A percentile compares a stretch with the other conserved stretches of the same genome.
These are phyloP conservation scores for Cryptotermes secundus DNA, from an alignment of 1,140 invertebrate species.

Conservation along the genomic window DNA sequence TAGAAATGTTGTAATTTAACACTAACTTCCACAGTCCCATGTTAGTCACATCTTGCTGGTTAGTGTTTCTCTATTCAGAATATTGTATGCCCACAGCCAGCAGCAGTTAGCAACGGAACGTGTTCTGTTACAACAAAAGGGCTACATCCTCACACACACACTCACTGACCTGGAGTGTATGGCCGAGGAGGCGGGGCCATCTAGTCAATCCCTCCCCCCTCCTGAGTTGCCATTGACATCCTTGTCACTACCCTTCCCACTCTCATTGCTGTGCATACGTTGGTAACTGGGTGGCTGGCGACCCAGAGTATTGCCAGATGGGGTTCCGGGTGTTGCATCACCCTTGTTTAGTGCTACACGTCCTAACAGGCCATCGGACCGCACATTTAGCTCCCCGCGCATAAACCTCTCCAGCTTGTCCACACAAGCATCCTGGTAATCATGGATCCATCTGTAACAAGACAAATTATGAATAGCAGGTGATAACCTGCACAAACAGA, in stretches of 20 bases:
- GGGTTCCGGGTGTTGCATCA: conserved; percentile 64
- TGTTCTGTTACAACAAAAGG: too few relatives aligned
- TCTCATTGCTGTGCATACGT: conserved; percentile 80
- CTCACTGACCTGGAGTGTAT: conserved; percentile 31
- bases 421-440: conserved; percentile 99
- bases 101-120: too few relatives aligned
- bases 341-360: conserved; percentile 50
- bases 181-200: conserved; percentile 49
- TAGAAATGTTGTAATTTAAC: too few relatives aligned
- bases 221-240: conserved; percentile 51
- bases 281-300: conserved; percentile 73
- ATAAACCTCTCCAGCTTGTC: conserved; percentile 95
- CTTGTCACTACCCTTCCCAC: conserved; percentile 66
- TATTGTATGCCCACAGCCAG: too few relatives aligned
- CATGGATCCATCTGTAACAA: conserved; percentile 89
- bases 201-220: conserved; percentile 65
- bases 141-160: neutral
- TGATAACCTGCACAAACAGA: neutral
- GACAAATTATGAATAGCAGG: neutral
- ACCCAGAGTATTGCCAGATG: conserved; percentile 57
- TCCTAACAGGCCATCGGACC: conserved; percentile 42
- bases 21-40: too few relatives aligned
- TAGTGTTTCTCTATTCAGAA: too few relatives aligned
- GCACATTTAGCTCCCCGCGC: conserved; percentile 67
- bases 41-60: too few relatives aligned